A percentile compares a stretch with the other conserved stretches of the same genome.
Conservation (phyloP, 2,113 vertebrate species). For the Aleadryas rufinucha region DNA sequence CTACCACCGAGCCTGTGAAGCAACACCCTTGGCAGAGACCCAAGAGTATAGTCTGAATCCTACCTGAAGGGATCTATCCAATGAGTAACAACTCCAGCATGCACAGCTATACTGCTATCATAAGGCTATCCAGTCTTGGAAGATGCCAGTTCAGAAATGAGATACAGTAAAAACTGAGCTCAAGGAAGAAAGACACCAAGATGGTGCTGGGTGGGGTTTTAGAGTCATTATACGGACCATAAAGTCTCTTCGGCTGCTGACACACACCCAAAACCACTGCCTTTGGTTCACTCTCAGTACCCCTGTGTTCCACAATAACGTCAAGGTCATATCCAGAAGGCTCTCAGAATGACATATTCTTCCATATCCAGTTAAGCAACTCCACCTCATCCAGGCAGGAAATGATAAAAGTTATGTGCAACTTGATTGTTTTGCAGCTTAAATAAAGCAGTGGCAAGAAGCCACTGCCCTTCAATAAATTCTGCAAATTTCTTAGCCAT, state of each 20-base stretch:
- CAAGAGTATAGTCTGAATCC: not conserved
- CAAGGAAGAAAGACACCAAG: not conserved
- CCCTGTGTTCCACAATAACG: not conserved
- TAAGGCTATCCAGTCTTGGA: not conserved
- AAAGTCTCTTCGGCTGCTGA: not conserved
- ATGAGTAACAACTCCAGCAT: not conserved
- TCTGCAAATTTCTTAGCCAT: not conserved
- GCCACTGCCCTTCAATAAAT: not conserved
- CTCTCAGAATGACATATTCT: not conserved
- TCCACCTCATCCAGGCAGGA: not conserved
- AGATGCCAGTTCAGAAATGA: not conserved
- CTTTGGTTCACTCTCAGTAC: not conserved
- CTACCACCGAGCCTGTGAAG: not conserved
- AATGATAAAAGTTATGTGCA: not conserved
- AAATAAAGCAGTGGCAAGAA: not conserved
- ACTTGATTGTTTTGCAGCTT: not conserved
- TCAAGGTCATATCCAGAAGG: not conserved
- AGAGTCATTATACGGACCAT: not conserved
- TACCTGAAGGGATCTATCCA: not conserved
- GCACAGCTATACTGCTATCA: not conserved
- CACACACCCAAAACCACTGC: not conserved
- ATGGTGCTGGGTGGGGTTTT: not conserved
- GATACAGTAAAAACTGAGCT: not conserved
- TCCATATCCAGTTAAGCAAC: not conserved
- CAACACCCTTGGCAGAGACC: not conserved